Evolutionary conservation across 64 coral and sea anemone genomes (phyloP), one percentile per base, ranked within the genome.

Genomic region (Cladopsammia gracilis): DNA sequence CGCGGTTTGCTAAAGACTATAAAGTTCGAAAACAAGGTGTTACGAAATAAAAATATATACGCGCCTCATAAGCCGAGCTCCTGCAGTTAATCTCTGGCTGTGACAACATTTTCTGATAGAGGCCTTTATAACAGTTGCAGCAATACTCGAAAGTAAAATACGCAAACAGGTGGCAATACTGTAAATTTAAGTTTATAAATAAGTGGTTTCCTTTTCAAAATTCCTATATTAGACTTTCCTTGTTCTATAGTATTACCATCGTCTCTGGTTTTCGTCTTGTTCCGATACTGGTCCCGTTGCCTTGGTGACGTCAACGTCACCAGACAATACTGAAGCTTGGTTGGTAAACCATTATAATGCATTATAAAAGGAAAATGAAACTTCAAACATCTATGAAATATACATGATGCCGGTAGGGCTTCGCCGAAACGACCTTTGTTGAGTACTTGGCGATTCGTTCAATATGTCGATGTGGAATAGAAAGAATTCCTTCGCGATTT

Each of bases 391-490:
- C 46, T 59, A 93, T 93, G 91, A 86, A 93, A 86, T 86, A 93
- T 93, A 93, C 71, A 93, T 86, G 81, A 87, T 79, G 91, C 91
- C 91, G 91, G 91, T 87, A 34, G 81, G 62, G 67, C 82, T 69
- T 66, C 46, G 69, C 18, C 57, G 59, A 44, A 44, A 58, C 91
- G 91, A 82, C 91, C 70, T 69, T 73, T 73, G 85, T 93, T 86
- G 61, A 85, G 56, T n/a, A 83, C 16, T 54, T 54, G 46, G 58
- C 62, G 20, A 84, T 67, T 84, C 45, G 16, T 20, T 84, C 71
- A 78, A 75, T 19, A 93, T 93, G 91, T 93, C 91, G 71, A 93
- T 93, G 91, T 93, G 91, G 91, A 93, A 93, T 87, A 62, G 91
- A 11, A 93, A 93, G 51, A 86, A 93, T 50, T 93, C 91, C 5